Conservation (phyloP, 2,888 invertebrate species). For the Aporophyla lueneburgensis region DNA sequence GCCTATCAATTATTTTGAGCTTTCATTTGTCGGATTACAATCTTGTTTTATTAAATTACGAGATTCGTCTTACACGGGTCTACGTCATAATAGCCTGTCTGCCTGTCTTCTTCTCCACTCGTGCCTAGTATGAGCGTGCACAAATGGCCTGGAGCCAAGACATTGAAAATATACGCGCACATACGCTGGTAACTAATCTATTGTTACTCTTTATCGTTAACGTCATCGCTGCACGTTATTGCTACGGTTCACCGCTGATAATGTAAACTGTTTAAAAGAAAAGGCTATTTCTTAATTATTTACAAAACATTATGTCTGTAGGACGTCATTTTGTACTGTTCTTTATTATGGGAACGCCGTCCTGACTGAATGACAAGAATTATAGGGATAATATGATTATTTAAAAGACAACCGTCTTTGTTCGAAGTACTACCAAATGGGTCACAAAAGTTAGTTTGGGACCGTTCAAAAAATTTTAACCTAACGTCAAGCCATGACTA, state of each 20-base stretch:
- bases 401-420: not conserved
- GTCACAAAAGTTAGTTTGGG: not conserved
- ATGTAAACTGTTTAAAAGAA: slow-evolving; percentile 49
- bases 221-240: slow-evolving; percentile 52
- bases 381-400: not conserved
- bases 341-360: slow-evolving; percentile 26
- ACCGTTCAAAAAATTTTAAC: not conserved
- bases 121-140: slow-evolving; percentile 31
- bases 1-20: slow-evolving; percentile 55
- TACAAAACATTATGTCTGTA: slow-evolving; percentile 34
- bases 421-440: not conserved
- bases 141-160: slow-evolving; percentile 64
- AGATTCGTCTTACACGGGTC: slow-evolving; percentile 21
- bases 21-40: slow-evolving; percentile 54
- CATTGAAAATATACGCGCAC: slow-evolving; percentile 41
- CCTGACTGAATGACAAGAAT: not conserved
- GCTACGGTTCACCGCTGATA: slow-evolving; percentile 33
- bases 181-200: slow-evolving; percentile 52
- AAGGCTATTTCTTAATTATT: slow-evolving; percentile 34
- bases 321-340: slow-evolving; percentile 10
- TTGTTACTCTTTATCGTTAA: slow-evolving; percentile 57
- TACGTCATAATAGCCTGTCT: slow-evolving; percentile 36
- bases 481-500: not conserved
- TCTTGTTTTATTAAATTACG: slow-evolving; percentile 31
- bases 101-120: slow-evolving; percentile 12